Base-by-base conservation (phyloP, 2,113 vertebrate species). In the Cynoglossus semilaevis region DNA sequence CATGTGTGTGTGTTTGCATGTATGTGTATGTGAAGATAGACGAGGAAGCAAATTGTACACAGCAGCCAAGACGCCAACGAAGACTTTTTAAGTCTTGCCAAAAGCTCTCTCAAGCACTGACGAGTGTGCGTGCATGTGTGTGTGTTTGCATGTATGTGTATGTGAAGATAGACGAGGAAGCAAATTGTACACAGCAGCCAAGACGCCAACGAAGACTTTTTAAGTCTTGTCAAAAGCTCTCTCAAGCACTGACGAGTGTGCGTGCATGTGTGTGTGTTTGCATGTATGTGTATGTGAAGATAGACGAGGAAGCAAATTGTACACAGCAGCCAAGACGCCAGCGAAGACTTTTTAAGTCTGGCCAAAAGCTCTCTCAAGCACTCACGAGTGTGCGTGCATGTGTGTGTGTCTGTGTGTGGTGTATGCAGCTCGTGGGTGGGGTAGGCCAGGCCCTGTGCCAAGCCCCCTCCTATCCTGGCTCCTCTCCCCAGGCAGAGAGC, bases 231-330 rank as follows among this genome's bases (percentile, higher is more conserved):
- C 85, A 80, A 74, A 48, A 87, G 73, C 79, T 70, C 68, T 18
- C 53, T 41, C 34, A 58, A 47, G 55, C 45, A 47, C 12, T 60
- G 61, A 9, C 16, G 15, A 9, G 36, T 40, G 13, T 37, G 17
- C 12, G 17, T 49, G 35, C 49, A 3, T 37, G 59, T 62, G 45
- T 62, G 41, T 59, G 45, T 47, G 45, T 47, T 43, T 58, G 17
- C 63, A 54, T 36, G 58, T 50, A 38, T 38, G 37, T 53, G 61
- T 55, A 13, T 54, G 49, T 35, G 44, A 72, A 67, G 77, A 75
- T 65, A 78, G 73, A 68, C 22, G 71, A 83, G 85, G 76, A 85
- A 77, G 83, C 79, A 88, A 88, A 88, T 80, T 85, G 75, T 67
- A 58, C 67, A 51, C 70, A 72, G 73, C 83, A 70, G 83, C 72